phyloP scores from a whole-genome alignment of 2,888 invertebrate species.

The Lasioglossum figueresi region DNA sequence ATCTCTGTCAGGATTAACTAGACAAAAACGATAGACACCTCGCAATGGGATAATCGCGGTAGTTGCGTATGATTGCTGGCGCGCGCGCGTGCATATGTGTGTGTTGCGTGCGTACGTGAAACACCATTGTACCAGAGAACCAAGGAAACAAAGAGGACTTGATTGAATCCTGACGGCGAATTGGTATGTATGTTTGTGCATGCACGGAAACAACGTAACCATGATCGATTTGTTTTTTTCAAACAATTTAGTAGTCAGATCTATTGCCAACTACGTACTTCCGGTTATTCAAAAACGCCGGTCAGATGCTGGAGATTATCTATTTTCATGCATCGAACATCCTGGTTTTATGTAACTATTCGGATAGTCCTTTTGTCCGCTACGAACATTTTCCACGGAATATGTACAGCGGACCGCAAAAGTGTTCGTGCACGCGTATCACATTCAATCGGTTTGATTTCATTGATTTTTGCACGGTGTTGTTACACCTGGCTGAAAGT shows the following conservation, averaged over 20 bases:
- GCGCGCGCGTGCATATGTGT: not conserved
- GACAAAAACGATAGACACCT: slow-evolving; percentile 61
- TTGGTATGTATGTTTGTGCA: slow-evolving; percentile 55
- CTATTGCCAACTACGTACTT: slow-evolving; percentile 49
- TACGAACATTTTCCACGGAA: not conserved
- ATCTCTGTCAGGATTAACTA: slow-evolving; percentile 51
- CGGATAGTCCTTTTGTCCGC: slow-evolving; percentile 6
- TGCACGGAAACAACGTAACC: slow-evolving; percentile 43
- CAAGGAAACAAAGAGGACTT: slow-evolving; percentile 47
- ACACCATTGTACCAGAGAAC: slow-evolving; percentile 26
- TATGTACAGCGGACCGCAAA: not conserved
- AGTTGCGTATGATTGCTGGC: slow-evolving; percentile 58
- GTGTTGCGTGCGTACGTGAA: slow-evolving; percentile 20
- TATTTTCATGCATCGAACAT: slow-evolving; percentile 26
- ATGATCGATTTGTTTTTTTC: slow-evolving; percentile 44
- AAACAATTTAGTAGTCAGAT: slow-evolving; percentile 47
- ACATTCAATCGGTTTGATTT: not conserved
- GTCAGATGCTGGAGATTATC: slow-evolving; percentile 8
- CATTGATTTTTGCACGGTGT: not conserved
- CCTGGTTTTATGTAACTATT: slow-evolving; percentile 34
- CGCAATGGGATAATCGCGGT: slow-evolving; percentile 63
- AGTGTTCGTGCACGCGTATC: not conserved
- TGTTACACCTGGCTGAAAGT: not conserved
- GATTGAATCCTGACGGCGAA: slow-evolving; percentile 48
- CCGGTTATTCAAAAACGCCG: slow-evolving; percentile 30